Evolutionary conservation across 2,113 vertebrate genomes (phyloP).

Genomic region (Pachycephala philippinensis): DNA sequence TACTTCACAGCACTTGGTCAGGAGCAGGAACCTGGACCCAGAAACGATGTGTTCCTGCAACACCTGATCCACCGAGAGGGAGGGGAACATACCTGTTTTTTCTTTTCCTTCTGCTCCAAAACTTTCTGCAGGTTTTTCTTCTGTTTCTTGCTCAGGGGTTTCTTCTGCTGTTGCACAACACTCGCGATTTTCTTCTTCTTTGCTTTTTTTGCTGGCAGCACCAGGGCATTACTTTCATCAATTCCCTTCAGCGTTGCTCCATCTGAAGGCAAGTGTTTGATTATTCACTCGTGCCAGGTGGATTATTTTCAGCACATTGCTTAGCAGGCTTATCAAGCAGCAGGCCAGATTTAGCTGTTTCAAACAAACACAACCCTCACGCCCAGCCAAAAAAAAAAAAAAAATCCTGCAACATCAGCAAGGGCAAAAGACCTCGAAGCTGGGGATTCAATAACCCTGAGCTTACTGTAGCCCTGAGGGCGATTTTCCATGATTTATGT

Average conservation of each 20-base stretch:
- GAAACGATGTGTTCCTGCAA: fast-evolving
- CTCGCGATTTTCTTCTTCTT: constrained; percentile 68
- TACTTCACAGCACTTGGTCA: fast-evolving
- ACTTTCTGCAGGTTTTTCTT: constrained; percentile 87
- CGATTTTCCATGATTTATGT: fast-evolving
- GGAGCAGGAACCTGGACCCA: not conserved
- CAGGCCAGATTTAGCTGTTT: not conserved
- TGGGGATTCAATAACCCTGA: too few species aligned
- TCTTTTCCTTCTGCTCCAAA: constrained; percentile 91
- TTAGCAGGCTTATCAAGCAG: not conserved
- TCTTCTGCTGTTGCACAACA: constrained; percentile 65
- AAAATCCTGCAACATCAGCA: not conserved
- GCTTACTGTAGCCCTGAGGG: fast-evolving
- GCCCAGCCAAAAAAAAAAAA: not conserved
- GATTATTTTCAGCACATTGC: not conserved
- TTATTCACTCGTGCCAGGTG: not conserved
- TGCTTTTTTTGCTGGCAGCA: constrained; percentile 81
- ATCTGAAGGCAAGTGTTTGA: constrained; percentile 58
- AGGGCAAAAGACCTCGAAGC: not conserved
- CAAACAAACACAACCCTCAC: not conserved
- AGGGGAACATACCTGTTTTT: constrained; percentile 74
- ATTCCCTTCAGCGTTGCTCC: constrained; percentile 81
- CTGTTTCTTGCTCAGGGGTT: constrained; percentile 87
- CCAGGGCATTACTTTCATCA: constrained; percentile 84
- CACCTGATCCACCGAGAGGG: fast-evolving